Conservation (phyloP, 2,113 vertebrate genomes). For the Pycnonotus jocosus region DNA sequence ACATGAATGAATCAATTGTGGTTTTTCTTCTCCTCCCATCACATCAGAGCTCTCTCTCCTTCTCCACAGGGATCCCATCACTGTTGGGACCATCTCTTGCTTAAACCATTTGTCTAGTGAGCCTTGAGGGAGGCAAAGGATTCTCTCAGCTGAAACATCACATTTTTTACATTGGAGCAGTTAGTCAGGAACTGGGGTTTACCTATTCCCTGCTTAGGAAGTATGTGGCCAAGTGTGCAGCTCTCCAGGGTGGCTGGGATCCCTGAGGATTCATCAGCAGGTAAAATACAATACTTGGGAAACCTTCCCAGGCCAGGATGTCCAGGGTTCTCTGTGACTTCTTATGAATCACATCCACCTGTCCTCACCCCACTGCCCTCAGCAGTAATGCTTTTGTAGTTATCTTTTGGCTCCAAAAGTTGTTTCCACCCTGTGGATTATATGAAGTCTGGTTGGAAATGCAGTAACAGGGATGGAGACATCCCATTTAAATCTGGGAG, state of each 20-base stretch:
- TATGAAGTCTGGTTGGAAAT: not conserved
- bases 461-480: not conserved
- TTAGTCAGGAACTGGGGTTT: not conserved
- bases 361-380: not conserved
- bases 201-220: not conserved
- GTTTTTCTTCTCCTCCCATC: accelerated
- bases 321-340: not conserved
- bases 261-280: not conserved
- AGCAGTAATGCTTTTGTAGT: not conserved
- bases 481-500: not conserved
- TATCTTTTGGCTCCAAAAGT: not conserved
- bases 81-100: not conserved
- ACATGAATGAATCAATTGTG: too few relatives aligned
- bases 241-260: not conserved
- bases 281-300: not conserved
- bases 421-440: not conserved
- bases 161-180: not conserved
- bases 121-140: not conserved
- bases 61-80: not conserved
- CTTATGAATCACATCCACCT: not conserved
- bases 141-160: not conserved
- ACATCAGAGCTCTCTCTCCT: not conserved
- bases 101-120: not conserved
- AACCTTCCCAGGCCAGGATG: not conserved
- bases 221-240: not conserved